Base-by-base conservation (phyloP, 2,797 vertebrate genomes). In the Thripadectes ignobilis region DNA sequence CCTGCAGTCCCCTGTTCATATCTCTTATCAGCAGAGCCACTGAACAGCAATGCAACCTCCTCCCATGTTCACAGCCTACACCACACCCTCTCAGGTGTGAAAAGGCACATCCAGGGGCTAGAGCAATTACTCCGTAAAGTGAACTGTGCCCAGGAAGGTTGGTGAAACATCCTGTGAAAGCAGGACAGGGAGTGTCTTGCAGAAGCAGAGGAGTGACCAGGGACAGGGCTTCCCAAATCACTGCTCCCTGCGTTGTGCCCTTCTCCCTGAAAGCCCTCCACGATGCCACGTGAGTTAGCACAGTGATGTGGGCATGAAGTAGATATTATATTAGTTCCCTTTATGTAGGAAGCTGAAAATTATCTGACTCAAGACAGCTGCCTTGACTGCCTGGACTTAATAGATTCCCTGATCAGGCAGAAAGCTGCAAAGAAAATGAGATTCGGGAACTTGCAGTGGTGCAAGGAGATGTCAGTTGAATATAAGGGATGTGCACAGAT, bases 291-390 rank as follows among this genome's bases (percentile, higher is more conserved):
- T 49, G 89, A 91, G 38, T 19, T 71, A 36, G 5, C 22, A 26
- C 34, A 81, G 62, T n/a, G 43, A 38, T 69, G 75, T 55, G 57
- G 58, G 48, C 69, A 80, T 26, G 32, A 66, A 52, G 71, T 27
- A 80, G 67, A 36, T 62, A 76, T 34, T 87, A 11, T 51, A 87
- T 80, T 73, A 52, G 78, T 75, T 85, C 46, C 54, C 39, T 93
- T 92, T 91, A 43, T 68, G 91, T 85, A 68, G 78, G 62, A 94
- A 91, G 68, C 54, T 94, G 78, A 72, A 94, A 89, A 93, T 89
- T 88, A 83, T 85, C 89, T 96, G 75, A 83, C 62, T 95, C 43
- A 38, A 92, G 79, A 78, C 82, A 91, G 91, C 78, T 94, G 85
- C 59, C 57, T 79, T 91, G 39, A 54, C 89, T 91, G 63, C 41